Evolutionary conservation across 2,113 vertebrate genomes (phyloP).

Genomic region (Pseudonaja textilis): DNA sequence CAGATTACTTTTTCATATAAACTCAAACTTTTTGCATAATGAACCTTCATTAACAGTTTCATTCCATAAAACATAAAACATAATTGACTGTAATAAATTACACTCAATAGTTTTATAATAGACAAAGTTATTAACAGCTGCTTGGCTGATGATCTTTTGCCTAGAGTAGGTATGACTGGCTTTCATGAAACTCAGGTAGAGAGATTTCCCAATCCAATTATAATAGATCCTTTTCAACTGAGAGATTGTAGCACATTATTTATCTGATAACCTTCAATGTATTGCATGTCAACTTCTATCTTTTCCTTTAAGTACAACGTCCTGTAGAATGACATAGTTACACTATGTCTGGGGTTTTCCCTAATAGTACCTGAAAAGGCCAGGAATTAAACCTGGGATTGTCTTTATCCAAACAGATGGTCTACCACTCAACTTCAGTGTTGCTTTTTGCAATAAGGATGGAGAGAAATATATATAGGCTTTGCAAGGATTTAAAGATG

Average conservation of each 20-base stretch:
- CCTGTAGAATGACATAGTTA: background rate
- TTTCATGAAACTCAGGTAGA: background rate
- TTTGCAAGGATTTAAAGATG: background rate
- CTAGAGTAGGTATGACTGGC: background rate
- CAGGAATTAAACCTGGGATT: background rate
- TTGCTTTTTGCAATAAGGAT: background rate
- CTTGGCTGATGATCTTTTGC: background rate
- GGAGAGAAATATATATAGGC: background rate
- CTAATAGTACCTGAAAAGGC: background rate
- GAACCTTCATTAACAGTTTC: background rate
- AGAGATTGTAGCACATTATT: background rate
- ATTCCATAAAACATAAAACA: background rate
- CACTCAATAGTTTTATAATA: background rate
- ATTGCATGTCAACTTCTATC: background rate
- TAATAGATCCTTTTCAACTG: background rate
- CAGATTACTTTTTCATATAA: background rate
- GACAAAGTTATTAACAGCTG: background rate
- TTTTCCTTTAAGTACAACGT: background rate
- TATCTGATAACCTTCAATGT: background rate
- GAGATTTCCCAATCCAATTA: too few relatives aligned
- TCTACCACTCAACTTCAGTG: background rate
- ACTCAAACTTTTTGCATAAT: background rate
- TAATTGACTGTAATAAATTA: slow-evolving; percentile 24
- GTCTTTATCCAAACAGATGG: background rate
- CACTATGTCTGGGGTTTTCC: background rate